A percentile compares a stretch with the other conserved stretches of the same genome.
Conservation (phyloP, 2,888 invertebrate species). For the Octodonta nipae region DNA sequence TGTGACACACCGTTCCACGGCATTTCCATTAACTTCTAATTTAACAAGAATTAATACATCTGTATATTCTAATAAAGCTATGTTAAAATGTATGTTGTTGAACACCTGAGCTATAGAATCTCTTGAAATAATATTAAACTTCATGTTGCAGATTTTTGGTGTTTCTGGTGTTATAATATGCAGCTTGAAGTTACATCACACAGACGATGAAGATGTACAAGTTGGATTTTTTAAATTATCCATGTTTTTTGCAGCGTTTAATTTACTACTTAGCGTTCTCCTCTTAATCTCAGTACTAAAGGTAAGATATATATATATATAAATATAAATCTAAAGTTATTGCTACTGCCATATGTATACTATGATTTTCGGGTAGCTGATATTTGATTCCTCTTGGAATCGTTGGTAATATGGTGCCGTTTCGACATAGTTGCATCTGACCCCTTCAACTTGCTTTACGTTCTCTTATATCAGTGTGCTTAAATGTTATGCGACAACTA, state of each 20-base stretch:
- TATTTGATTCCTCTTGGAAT: too few relatives aligned
- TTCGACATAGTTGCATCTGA: not conserved
- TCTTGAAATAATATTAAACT: too few relatives aligned
- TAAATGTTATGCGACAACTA: too few relatives aligned
- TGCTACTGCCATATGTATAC: too few relatives aligned
- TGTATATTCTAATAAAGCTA: too few relatives aligned
- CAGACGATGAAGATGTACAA: conserved; percentile 20
- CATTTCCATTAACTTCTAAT: too few relatives aligned
- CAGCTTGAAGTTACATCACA: conserved; percentile 20
- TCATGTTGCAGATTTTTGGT: conserved; percentile 22
- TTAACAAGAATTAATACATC: too few relatives aligned
- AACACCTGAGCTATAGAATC: not conserved
- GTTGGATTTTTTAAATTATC: conserved; percentile 25
- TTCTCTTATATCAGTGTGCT: too few relatives aligned
- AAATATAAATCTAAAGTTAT: not conserved
- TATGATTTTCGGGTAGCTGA: too few relatives aligned
- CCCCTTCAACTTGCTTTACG: not conserved
- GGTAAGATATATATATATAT: conserved; percentile 15
- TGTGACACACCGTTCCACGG: too few relatives aligned
- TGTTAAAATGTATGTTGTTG: too few relatives aligned
- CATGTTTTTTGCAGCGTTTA: conserved; percentile 24
- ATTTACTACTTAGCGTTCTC: conserved; percentile 22
- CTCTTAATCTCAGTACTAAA: conserved; percentile 24
- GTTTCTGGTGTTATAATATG: conserved; percentile 23
- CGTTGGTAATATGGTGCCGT: too few relatives aligned